phyloP scores from a whole-genome alignment of 2,113 vertebrate genomes.

The Gymnogyps californianus region DNA sequence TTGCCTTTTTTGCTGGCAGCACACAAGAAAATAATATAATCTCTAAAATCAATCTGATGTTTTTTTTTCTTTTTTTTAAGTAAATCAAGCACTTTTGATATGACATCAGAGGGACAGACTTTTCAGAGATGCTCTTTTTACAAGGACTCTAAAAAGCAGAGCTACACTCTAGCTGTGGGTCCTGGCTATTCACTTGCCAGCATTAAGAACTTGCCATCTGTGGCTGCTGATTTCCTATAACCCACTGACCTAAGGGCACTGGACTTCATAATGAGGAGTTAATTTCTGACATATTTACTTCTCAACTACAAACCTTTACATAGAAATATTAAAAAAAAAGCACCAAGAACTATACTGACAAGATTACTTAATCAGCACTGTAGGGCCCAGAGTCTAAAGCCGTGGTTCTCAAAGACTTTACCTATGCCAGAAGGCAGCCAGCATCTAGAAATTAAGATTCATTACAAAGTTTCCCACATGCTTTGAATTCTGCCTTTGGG shows the following conservation, averaged over 20 bases:
- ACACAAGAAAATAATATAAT: not conserved
- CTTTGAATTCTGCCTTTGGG: not conserved
- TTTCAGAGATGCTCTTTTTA: not conserved
- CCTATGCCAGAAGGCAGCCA: not conserved
- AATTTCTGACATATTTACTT: not conserved
- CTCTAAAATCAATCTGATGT: not conserved
- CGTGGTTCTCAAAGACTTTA: not conserved
- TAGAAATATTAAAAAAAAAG: not conserved
- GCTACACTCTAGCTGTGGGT: not conserved
- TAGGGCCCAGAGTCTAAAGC: not conserved
- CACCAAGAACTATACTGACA: not conserved
- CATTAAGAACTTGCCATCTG: not conserved
- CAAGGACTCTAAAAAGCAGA: not conserved
- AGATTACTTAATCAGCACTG: not conserved
- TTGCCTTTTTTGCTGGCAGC: not conserved
- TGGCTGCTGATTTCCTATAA: not conserved
- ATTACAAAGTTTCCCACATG: not conserved
- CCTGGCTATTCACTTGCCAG: not conserved
- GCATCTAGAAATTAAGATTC: not conserved
- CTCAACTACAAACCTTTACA: not conserved
- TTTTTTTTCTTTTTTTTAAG: not conserved
- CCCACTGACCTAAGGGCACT: not conserved
- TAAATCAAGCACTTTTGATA: not conserved
- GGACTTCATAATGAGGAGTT: not conserved
- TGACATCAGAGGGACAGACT: not conserved